Conservation (phyloP, 1,140 invertebrate genomes). For the Nomia melanderi region DNA sequence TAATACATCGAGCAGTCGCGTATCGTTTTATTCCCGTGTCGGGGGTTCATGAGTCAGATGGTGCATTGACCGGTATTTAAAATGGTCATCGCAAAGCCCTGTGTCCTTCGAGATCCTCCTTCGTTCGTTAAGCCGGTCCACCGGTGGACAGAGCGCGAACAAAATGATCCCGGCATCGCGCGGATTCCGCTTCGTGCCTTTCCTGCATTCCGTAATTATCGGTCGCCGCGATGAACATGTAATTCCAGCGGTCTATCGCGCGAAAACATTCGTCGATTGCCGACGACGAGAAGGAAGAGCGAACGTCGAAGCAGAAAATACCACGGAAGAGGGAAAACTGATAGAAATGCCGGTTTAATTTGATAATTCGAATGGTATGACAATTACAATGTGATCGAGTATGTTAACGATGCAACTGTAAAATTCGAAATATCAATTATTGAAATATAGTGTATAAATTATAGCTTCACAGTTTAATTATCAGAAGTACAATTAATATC, state of each 20-base stretch:
- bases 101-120: slow-evolving; percentile 54
- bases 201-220: slow-evolving; percentile 26
- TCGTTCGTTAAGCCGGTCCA: slow-evolving; percentile 27
- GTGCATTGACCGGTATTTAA: slow-evolving; percentile 56
- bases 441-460: too few species aligned
- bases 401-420: too few species aligned
- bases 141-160: background rate
- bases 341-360: too few species aligned
- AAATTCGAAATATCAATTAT: too few species aligned
- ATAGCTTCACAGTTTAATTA: too few species aligned
- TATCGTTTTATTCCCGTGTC: slow-evolving; percentile 32
- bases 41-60: slow-evolving; percentile 12
- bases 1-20: background rate
- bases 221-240: background rate
- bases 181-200: background rate
- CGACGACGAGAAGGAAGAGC: too few species aligned
- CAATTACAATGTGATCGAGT: too few species aligned
- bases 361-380: too few species aligned
- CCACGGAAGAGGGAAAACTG: too few species aligned
- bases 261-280: background rate
- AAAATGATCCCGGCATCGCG: slow-evolving; percentile 13
- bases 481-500: too few species aligned
- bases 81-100: slow-evolving; percentile 26
- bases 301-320: slow-evolving; percentile 17
- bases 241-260: background rate